Conservation (phyloP, 2,888 invertebrate species). For the Periphyllus acericola region DNA sequence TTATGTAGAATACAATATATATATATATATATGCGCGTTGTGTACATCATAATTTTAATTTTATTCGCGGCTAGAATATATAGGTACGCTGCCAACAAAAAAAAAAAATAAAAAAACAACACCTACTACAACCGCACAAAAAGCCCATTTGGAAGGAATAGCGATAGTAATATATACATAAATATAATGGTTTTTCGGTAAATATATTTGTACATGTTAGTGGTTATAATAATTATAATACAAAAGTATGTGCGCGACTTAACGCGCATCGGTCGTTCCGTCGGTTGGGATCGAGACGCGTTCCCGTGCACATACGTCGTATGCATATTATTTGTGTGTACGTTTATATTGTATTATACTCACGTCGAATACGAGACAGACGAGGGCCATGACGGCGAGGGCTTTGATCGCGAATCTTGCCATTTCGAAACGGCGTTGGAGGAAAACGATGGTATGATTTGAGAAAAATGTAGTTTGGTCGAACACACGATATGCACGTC, state of each 20-base stretch:
- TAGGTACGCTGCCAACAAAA: not conserved
- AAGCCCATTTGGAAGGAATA: conserved; percentile 2
- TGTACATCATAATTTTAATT: not conserved
- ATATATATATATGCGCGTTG: not conserved
- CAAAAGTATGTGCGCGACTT: not conserved
- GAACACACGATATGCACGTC: conserved; percentile 12
- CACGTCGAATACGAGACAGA: conserved; percentile 48
- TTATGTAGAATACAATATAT: not conserved
- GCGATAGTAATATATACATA: not conserved
- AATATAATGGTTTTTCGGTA: not conserved
- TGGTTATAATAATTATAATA: not conserved
- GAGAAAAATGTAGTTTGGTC: not conserved
- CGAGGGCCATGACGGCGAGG: conserved; percentile 30
- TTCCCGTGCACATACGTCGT: too few species aligned
- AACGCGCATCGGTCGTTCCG: not conserved
- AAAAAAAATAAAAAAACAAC: not conserved
- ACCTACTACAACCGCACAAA: conserved; percentile 18
- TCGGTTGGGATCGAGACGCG: too few species aligned
- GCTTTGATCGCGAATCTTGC: conserved; percentile 32
- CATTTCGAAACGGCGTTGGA: not conserved
- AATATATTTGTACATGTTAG: not conserved
- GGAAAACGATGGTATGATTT: too few species aligned
- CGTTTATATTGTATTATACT: conserved; percentile 8
- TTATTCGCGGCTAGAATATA: not conserved
- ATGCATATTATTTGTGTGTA: not conserved